These are phyloP conservation scores for Dolichopus griseipennis DNA, from an alignment of 2,888 invertebrate genomes.

Conservation along the genomic window DNA sequence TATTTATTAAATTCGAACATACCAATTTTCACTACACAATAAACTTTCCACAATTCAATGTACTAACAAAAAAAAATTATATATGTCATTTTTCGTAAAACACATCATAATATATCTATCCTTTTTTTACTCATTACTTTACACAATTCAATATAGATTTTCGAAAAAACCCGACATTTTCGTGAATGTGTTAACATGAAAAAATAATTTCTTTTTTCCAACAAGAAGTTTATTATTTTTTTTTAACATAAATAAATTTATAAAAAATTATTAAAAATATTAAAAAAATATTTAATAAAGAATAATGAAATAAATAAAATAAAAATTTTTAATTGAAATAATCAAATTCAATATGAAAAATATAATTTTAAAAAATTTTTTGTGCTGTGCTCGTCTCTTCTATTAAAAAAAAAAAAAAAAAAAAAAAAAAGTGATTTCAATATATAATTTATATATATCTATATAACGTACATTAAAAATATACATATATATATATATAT, in stretches of 20 bases:
- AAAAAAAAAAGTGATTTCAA: not conserved
- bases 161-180: constrained; percentile 5
- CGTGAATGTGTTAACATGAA: constrained; percentile 6
- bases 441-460: not conserved
- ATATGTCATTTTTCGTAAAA: not conserved
- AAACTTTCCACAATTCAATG: no score
- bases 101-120: not conserved
- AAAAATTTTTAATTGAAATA: not conserved
- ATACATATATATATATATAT: not conserved
- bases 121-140: not conserved
- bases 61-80: not conserved
- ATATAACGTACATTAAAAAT: not conserved
- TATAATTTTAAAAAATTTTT: not conserved
- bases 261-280: not conserved
- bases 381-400: not conserved
- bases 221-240: not conserved
- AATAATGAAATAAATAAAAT: not conserved
- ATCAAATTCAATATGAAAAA: not conserved
- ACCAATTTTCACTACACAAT: no score
- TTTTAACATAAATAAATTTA: not conserved
- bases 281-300: not conserved
- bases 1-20: no score
- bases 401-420: not conserved
- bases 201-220: not conserved
- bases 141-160: not conserved